Evolutionary conservation across 1,140 invertebrate species (phyloP), one percentile per base, ranked within the genome.

Genomic region (Gonioctena quinquepunctata): DNA sequence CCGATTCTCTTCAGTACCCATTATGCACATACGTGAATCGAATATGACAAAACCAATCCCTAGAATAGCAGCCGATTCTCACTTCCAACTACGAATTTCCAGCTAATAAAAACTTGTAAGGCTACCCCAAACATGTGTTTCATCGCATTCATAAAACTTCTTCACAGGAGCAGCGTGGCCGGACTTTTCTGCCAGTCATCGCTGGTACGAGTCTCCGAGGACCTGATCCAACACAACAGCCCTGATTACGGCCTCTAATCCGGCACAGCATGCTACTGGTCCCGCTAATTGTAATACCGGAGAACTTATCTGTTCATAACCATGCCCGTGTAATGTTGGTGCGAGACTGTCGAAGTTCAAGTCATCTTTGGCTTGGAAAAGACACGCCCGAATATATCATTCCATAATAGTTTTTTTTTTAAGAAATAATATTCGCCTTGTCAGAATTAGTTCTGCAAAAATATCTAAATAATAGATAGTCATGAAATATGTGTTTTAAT

Each of bases 281-380:
- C 33, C 13, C 23, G 56, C 56, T 59, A 59, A 59, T 59, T 59
- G 56, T 59, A 59, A 59, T 59, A n/a, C 56, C 25, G 16, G 56
- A 23, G 23, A 28, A 59, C 56, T 59, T 59, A 59, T 59, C 56
- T 59, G 3, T 59, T 25, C 16, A 23, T 25, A 25, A 59, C 56
- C 56, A 25, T 59, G 23, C 56, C 56, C 56, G 25, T 59, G 23
- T 28, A 59, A 59, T 42, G 13, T 42, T 42, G 13, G 11, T 42
- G 33, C 8, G 33, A 42, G 33, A 11, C 33, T 42, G 33, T 42
- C 33, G 33, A 42, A 13, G 33, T 11, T 42, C 13, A 11, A 42
- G 33, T 42, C 33, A 42, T 42, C 13, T n/a, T n/a, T n/a, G n/a
- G n/a, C n/a, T n/a, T n/a, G n/a, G n/a, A n/a, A n/a, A n/a, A n/a